Percentiles rank a stretch among this genome's conserved stretches.
These are phyloP conservation scores for Mactra quadrangularis DNA, from an alignment of 1,140 invertebrate genomes.

Conservation along the genomic window DNA sequence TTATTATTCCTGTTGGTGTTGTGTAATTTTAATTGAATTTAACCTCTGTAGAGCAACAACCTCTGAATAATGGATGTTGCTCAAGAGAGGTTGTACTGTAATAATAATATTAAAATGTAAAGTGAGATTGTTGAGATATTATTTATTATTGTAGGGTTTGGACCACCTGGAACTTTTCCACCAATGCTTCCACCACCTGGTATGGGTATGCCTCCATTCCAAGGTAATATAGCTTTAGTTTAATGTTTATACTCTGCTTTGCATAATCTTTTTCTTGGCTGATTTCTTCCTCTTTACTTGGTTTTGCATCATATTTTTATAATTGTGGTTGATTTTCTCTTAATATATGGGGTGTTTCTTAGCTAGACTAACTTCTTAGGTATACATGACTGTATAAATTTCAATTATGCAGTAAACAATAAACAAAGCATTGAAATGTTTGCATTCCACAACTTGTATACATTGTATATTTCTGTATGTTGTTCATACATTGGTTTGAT, in stretches of 20 bases:
- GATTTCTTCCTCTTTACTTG: not conserved
- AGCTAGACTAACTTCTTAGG: not conserved
- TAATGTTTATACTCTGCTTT: not conserved
- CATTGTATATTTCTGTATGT: not conserved
- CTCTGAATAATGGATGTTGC: no score
- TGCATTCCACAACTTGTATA: not conserved
- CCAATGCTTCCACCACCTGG: constrained; percentile 71
- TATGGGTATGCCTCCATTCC: constrained; percentile 67
- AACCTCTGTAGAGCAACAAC: no score
- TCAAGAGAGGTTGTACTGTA: no score
- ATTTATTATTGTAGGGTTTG: constrained; percentile 66
- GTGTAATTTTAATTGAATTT: no score
- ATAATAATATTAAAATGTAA: no score
- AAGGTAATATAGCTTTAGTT: not conserved
- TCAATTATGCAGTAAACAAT: not conserved
- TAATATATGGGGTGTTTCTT: no score
- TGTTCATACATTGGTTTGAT: not conserved
- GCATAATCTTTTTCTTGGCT: not conserved
- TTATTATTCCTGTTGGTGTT: no score
- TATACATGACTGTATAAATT: not conserved
- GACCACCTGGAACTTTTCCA: constrained; percentile 66
- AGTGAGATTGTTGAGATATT: no score
- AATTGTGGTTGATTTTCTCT: no score
- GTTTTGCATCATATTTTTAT: no score
- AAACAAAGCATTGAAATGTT: not conserved